Conservation (phyloP, 2,113 vertebrate species). For the Dascyllus trimaculatus region DNA sequence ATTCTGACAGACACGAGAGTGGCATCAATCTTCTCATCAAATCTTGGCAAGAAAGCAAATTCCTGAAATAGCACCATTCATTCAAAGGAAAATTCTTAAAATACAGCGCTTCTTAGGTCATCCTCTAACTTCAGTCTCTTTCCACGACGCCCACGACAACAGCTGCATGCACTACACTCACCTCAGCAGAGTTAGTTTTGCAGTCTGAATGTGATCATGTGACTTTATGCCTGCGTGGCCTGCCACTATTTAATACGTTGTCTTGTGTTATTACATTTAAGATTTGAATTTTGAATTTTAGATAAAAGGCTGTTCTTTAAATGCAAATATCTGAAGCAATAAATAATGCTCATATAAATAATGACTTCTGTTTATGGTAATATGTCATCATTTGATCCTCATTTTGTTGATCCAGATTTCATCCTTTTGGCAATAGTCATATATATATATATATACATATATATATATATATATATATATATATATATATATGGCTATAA, state of each 20-base stretch:
- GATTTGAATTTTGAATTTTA: constrained; percentile 64
- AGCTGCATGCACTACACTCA: constrained; percentile 29
- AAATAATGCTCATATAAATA: constrained; percentile 80
- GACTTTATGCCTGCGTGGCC: constrained; percentile 54
- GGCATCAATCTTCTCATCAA: neutral
- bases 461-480: no score
- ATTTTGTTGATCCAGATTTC: constrained; percentile 13
- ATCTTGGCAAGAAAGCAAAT: neutral
- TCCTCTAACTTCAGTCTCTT: neutral
- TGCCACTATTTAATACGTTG: constrained; percentile 49
- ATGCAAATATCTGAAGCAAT: constrained; percentile 86
- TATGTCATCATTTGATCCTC: neutral
- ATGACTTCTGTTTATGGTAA: constrained; percentile 51
- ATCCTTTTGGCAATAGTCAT: constrained; percentile 19
- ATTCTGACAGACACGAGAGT: no score
- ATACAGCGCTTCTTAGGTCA: neutral
- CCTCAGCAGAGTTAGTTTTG: constrained; percentile 27
- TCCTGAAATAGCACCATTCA: neutral
- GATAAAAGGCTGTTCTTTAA: constrained; percentile 76
- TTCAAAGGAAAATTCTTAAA: neutral
- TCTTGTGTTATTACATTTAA: constrained; percentile 53
- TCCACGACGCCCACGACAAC: neutral
- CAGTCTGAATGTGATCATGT: constrained; percentile 59
- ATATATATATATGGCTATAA: constrained; percentile 3
- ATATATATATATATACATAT: no score